Evolutionary conservation across 2,797 vertebrate genomes (phyloP).

Genomic region (Petrocephalus sullivani): DNA sequence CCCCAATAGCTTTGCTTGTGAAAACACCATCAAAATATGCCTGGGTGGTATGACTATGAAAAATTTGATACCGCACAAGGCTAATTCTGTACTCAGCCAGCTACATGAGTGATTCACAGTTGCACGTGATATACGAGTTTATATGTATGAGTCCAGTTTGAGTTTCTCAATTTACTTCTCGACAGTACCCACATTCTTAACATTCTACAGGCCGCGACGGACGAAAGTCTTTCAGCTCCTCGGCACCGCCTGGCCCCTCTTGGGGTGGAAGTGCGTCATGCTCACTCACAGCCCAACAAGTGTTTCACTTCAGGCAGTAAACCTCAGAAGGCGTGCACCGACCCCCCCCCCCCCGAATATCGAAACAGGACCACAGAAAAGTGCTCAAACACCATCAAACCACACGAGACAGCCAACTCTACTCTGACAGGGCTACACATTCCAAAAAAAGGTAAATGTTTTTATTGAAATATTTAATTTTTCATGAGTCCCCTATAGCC

Average conservation of each 20-base stretch:
- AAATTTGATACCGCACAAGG: background rate
- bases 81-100: background rate
- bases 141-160: background rate
- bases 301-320: slow-evolving; percentile 37
- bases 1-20: background rate
- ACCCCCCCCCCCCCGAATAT: slow-evolving; percentile 46
- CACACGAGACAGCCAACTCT: background rate
- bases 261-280: background rate
- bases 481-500: background rate
- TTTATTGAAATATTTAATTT: background rate
- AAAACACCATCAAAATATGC: background rate
- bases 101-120: background rate
- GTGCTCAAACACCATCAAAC: slow-evolving; percentile 33
- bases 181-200: slow-evolving; percentile 38
- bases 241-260: slow-evolving; percentile 8
- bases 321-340: slow-evolving; percentile 31
- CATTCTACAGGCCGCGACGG: slow-evolving; percentile 32
- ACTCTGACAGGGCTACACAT: background rate
- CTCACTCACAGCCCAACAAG: slow-evolving; percentile 22
- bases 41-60: background rate
- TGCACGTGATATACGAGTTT: background rate
- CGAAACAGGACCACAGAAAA: slow-evolving; percentile 32
- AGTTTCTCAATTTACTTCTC: slow-evolving; percentile 30
- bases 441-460: background rate
- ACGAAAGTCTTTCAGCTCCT: slow-evolving; percentile 31